These are phyloP conservation scores for Fulica atra DNA, from an alignment of 2,113 vertebrate species.

Conservation along the genomic window DNA sequence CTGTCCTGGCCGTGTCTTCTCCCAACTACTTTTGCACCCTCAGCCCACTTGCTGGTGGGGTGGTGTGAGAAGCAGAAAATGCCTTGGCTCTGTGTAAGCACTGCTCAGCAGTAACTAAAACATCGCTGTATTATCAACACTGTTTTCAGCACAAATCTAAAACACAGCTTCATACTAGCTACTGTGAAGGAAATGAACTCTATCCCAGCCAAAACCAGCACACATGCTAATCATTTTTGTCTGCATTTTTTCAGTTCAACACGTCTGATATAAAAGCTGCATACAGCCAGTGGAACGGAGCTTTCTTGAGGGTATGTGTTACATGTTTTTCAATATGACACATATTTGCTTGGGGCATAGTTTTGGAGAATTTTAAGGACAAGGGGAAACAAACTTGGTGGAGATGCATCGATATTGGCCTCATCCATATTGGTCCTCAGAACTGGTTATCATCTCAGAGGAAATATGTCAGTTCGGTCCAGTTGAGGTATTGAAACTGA, in stretches of 20 bases:
- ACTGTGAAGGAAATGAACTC: neutral
- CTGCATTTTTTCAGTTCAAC: neutral
- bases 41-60: neutral
- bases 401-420: neutral
- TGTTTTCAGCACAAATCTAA: neutral
- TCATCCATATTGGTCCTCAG: neutral
- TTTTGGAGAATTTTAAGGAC: neutral
- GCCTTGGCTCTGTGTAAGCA: neutral
- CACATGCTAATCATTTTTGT: neutral
- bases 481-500: neutral
- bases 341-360: neutral
- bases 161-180: fast-evolving
- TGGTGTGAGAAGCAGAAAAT: neutral
- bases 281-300: neutral
- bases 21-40: neutral
- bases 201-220: neutral
- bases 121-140: neutral
- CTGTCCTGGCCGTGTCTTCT: neutral
- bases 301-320: neutral
- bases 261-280: neutral
- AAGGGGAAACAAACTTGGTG: neutral
- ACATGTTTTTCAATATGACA: neutral
- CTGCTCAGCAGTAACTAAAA: neutral
- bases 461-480: neutral
- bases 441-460: neutral